Evolutionary conservation across 2,888 invertebrate species (phyloP).

Genomic region (Agriopis leucophaearia): DNA sequence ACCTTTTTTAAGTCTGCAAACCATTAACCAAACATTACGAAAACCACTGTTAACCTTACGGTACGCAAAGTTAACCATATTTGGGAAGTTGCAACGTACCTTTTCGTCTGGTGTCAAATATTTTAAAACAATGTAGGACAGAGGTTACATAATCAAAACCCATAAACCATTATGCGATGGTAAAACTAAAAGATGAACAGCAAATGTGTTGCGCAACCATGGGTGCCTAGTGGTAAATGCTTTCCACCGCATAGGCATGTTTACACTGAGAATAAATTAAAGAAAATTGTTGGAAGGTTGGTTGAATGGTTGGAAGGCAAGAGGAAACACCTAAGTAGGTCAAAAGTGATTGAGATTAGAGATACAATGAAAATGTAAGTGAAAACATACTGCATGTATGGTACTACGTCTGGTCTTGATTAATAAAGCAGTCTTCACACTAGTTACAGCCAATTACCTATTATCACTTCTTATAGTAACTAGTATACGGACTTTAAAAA

Average conservation of each 20-base stretch:
- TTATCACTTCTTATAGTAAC: no score
- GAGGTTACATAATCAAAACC: slow-evolving; percentile 25
- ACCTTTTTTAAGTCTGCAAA: neutral
- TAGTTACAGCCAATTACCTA: neutral
- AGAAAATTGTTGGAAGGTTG: slow-evolving; percentile 32
- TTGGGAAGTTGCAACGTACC: slow-evolving; percentile 34
- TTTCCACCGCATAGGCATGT: slow-evolving; percentile 33
- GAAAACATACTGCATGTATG: slow-evolving; percentile 13
- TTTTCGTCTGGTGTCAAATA: slow-evolving; percentile 37
- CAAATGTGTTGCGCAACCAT: slow-evolving; percentile 31
- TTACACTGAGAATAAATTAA: slow-evolving; percentile 35
- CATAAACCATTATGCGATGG: slow-evolving; percentile 24
- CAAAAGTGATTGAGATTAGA: slow-evolving; percentile 31
- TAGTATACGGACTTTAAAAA: no score
- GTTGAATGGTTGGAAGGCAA: no score
- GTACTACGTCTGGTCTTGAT: slow-evolving; percentile 1
- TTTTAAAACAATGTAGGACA: slow-evolving; percentile 30
- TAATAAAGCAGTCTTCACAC: neutral
- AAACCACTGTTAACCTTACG: slow-evolving; percentile 31
- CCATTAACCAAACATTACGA: slow-evolving; percentile 22
- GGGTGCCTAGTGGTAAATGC: slow-evolving; percentile 24
- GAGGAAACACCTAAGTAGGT: slow-evolving; percentile 36
- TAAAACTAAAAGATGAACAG: slow-evolving; percentile 11
- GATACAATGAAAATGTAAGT: slow-evolving; percentile 32
- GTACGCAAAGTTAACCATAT: slow-evolving; percentile 28